phyloP scores from a whole-genome alignment of 92 coral and sea anemone species.

The Palythoa heliodiscus region DNA sequence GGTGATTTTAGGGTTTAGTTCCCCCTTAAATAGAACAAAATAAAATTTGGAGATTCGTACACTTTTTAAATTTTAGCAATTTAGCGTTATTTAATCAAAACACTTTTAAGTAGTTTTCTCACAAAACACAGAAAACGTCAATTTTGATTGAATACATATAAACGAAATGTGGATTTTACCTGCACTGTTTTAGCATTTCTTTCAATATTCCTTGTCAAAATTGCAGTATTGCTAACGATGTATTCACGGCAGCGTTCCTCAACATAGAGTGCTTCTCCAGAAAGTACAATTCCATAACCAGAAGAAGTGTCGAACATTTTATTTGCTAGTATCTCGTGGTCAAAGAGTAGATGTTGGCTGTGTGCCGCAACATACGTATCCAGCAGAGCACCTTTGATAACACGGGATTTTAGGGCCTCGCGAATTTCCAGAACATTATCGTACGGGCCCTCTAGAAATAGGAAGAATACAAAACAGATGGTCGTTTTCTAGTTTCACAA shows the following conservation, averaged over 20 bases:
- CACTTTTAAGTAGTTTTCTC: not conserved
- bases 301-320: conserved; percentile 41
- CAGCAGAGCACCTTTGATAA: conserved; percentile 46
- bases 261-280: conserved; percentile 50
- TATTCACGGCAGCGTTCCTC: conserved; percentile 52
- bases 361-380: conserved; percentile 63
- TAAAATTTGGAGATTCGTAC: too few relatives aligned
- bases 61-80: too few relatives aligned
- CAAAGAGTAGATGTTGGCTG: conserved; percentile 25
- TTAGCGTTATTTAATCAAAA: too few relatives aligned
- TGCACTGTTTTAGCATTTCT: conserved; percentile 38
- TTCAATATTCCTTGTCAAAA: conserved; percentile 16
- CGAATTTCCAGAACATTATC: conserved; percentile 44
- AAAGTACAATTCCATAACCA: conserved; percentile 67
- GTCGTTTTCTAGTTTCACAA: not conserved
- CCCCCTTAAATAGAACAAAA: too few relatives aligned
- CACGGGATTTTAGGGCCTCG: conserved; percentile 36
- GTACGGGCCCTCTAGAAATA: conserved; percentile 48
- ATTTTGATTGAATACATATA: not conserved
- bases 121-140: not conserved
- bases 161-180: conserved; percentile 21
- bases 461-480: not conserved
- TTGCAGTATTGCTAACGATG: conserved; percentile 12
- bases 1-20: too few relatives aligned
- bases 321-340: conserved; percentile 41